Base-by-base conservation (phyloP, 2,888 invertebrate genomes). In the Drosophila prostipennis region DNA sequence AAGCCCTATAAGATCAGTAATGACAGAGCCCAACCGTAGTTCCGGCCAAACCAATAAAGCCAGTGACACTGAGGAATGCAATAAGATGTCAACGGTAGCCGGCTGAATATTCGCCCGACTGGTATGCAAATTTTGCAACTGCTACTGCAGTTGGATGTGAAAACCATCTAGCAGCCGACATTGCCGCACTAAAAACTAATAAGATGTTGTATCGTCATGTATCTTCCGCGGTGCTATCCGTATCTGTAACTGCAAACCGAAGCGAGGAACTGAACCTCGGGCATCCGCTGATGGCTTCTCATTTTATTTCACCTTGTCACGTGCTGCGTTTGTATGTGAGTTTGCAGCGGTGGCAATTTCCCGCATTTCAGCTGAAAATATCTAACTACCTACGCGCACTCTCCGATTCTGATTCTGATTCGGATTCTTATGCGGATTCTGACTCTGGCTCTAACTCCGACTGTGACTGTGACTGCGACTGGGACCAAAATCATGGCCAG, bases 221-320 rank as follows among this genome's bases (percentile, higher is more conserved):
- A 79, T 59, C 67, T 78, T 54, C 42, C 42, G 64, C 52, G 14
- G 29, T 49, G 23, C 49, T 43, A 55, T 68, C 32, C 42, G 57
- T 64, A 64, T 46, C 65, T 65, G 48, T 46, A 63, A 51, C 72
- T 70, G 71, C 55, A 32, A 54, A 51, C 36, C 57, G 54, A 59
- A 58, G 16, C 43, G 36, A 53, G 37, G 46, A 46, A 36, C 64
- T 55, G 58, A 71, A 58, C 64, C 76, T 59, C 75, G 59, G 63
- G 65, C 73, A 59, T 75, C 61, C 74, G 69, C 83, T 85, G 81
- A 82, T 86, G 84, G 84, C 81, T 86, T 86, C 87, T 86, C 80
- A 84, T 87, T 84, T 84, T 79, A 87, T 84, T 84, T 78, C 80
- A 86, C 81, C 83, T 80, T 86, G 84, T 84, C 87, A 87, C 84